A percentile compares a stretch with the other conserved stretches of the same genome.
These are phyloP conservation scores for Melanotus villosus DNA, from an alignment of 2,888 invertebrate species.

Conservation along the genomic window DNA sequence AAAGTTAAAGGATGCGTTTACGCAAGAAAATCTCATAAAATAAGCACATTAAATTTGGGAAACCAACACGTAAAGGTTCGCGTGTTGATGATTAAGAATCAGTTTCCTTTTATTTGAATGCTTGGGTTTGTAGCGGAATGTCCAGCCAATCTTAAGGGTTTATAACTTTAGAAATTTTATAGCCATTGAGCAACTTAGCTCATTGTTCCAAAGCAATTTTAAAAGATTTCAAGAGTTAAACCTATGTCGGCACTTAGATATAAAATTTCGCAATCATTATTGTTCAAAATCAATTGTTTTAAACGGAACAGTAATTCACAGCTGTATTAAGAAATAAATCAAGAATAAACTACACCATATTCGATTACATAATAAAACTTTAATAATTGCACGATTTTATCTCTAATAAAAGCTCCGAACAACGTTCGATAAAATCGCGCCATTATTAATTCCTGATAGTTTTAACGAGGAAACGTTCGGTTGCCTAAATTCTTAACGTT, in stretches of 20 bases:
- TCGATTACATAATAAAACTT: neutral
- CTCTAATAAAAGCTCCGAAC: neutral
- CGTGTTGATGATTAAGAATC: neutral
- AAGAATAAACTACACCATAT: neutral
- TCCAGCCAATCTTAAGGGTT: neutral
- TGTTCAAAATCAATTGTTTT: slow-evolving; percentile 15
- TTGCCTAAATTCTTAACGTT: neutral
- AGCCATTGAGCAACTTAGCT: neutral
- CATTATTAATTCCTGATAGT: slow-evolving; percentile 2
- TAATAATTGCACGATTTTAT: slow-evolving; percentile 2
- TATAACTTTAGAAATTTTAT: too few relatives aligned
- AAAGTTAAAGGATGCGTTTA: slow-evolving; percentile 10
- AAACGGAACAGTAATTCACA: slow-evolving; percentile 12
- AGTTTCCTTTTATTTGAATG: neutral
- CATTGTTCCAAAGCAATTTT: too few relatives aligned
- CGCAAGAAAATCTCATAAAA: slow-evolving; percentile 15
- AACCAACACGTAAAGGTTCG: slow-evolving; percentile 3
- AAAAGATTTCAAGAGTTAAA: too few relatives aligned
- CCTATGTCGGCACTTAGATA: too few relatives aligned
- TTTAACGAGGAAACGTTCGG: slow-evolving; percentile 1
- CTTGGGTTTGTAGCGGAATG: too few relatives aligned
- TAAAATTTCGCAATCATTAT: neutral
- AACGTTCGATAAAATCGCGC: neutral
- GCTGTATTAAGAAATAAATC: slow-evolving; percentile 9
- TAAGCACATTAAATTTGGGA: slow-evolving; percentile 4